phyloP scores from a whole-genome alignment of 2,888 invertebrate genomes.

The Amblyjoppa fuscipennis region DNA sequence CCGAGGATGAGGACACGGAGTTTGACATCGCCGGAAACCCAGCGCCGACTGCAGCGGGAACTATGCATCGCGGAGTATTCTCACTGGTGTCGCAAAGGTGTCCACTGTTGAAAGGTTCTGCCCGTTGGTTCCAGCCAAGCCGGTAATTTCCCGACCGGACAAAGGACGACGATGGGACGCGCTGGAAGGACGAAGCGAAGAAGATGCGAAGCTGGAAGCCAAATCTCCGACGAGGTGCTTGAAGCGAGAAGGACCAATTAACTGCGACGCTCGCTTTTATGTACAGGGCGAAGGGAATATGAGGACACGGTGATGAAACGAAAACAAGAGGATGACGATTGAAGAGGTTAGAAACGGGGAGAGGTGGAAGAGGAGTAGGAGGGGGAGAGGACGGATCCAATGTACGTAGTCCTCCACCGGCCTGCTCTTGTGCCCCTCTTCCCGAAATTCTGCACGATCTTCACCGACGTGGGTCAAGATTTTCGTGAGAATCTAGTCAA shows the following conservation, averaged over 20 bases:
- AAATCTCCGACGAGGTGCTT: background rate
- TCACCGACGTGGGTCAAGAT: background rate
- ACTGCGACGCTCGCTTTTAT: background rate
- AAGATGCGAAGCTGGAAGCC: conserved; percentile 8
- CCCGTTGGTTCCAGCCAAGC: conserved; percentile 35
- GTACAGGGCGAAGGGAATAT: background rate
- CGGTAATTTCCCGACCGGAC: background rate
- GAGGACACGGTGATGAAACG: background rate
- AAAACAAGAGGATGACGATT: background rate
- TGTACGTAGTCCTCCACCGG: conserved; percentile 77
- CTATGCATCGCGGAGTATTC: conserved; percentile 3
- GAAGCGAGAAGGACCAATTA: background rate
- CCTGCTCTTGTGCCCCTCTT: conserved; percentile 67
- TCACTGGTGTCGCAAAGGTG: conserved; percentile 1
- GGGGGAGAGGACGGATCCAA: conserved; percentile 76
- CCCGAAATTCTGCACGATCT: conserved; percentile 36
- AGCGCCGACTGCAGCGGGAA: conserved; percentile 11
- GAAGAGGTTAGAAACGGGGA: conserved; percentile 31
- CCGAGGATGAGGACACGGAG: conserved; percentile 21
- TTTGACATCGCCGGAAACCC: conserved; percentile 19
- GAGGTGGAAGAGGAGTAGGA: conserved; percentile 72
- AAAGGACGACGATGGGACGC: conserved; percentile 6
- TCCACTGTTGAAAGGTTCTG: conserved; percentile 19
- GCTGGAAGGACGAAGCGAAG: background rate
- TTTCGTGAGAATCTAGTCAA: no score